Conservation (phyloP, 2,888 invertebrate genomes). For the Cephus sareptanus region DNA sequence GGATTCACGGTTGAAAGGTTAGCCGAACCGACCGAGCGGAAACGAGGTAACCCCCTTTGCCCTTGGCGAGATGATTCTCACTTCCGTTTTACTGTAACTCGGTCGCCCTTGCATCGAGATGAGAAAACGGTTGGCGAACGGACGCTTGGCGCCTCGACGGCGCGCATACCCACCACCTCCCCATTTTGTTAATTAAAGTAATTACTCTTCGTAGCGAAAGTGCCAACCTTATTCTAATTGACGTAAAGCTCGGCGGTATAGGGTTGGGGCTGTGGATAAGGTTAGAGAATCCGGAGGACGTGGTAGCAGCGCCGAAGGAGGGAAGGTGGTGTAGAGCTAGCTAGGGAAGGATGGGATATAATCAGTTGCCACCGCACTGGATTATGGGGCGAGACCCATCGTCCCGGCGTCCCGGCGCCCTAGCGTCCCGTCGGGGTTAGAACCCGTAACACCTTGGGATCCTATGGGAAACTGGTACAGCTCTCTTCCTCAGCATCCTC, state of each 20-base stretch:
- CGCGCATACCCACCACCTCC: constrained; percentile 52
- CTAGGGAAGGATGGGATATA: constrained; percentile 52
- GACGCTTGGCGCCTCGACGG: constrained; percentile 1
- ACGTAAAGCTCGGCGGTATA: constrained; percentile 63
- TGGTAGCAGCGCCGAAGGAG: constrained; percentile 38
- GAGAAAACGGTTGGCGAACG: background rate
- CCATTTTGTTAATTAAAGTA: constrained; percentile 70
- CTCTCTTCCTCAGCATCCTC: background rate
- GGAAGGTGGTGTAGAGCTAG: constrained; percentile 22
- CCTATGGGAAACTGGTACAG: constrained; percentile 30
- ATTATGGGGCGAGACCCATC: constrained; percentile 59
- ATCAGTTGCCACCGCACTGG: constrained; percentile 66
- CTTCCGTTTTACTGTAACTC: background rate
- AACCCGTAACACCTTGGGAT: constrained; percentile 52
- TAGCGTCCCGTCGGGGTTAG: constrained; percentile 53
- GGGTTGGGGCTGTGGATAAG: constrained; percentile 26
- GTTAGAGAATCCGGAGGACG: constrained; percentile 48
- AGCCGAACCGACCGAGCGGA: background rate
- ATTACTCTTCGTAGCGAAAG: constrained; percentile 69
- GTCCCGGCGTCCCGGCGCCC: background rate
- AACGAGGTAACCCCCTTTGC: background rate
- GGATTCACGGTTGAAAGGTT: background rate
- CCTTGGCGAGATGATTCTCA: background rate
- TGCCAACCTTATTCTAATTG: constrained; percentile 69
- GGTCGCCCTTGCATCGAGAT: background rate